Evolutionary conservation across 2,113 vertebrate species (phyloP).

Genomic region (Hemichromis elongatus): DNA sequence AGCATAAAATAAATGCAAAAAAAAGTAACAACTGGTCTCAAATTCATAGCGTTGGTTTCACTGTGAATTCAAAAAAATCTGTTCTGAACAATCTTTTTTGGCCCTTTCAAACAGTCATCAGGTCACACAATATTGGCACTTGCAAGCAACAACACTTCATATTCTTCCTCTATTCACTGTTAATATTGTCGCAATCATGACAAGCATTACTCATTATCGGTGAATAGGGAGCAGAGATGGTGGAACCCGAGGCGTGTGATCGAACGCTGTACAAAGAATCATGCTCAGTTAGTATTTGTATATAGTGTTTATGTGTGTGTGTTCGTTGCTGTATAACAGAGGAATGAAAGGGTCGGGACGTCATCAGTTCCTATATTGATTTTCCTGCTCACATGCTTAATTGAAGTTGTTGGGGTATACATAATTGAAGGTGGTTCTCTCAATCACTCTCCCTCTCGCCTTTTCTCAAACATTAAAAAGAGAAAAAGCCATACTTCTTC

Average conservation of each 20-base stretch:
- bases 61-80: background rate
- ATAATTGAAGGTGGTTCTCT: conserved; percentile 69
- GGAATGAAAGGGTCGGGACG: conserved; percentile 46
- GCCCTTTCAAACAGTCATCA: background rate
- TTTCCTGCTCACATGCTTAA: conserved; percentile 70
- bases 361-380: conserved; percentile 74
- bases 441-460: conserved; percentile 20
- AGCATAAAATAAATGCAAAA: background rate
- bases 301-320: background rate
- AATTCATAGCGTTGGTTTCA: background rate
- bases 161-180: background rate
- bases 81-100: background rate
- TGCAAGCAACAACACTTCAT: background rate
- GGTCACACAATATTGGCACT: background rate
- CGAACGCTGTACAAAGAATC: conserved; percentile 47
- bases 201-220: conserved; percentile 48
- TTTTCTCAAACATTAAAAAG: conserved; percentile 21
- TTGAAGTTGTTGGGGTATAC: conserved; percentile 71
- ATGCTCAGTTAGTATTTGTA: conserved; percentile 7
- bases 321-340: conserved; percentile 10
- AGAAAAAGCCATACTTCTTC: conserved; percentile 15
- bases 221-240: conserved; percentile 18
- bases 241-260: conserved; percentile 12
- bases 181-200: background rate
- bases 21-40: background rate